Percentiles rank a stretch among this genome's conserved stretches.
Evolutionary conservation across 1,140 invertebrate genomes (phyloP).

Genomic region (Hylaeus anthracinus): DNA sequence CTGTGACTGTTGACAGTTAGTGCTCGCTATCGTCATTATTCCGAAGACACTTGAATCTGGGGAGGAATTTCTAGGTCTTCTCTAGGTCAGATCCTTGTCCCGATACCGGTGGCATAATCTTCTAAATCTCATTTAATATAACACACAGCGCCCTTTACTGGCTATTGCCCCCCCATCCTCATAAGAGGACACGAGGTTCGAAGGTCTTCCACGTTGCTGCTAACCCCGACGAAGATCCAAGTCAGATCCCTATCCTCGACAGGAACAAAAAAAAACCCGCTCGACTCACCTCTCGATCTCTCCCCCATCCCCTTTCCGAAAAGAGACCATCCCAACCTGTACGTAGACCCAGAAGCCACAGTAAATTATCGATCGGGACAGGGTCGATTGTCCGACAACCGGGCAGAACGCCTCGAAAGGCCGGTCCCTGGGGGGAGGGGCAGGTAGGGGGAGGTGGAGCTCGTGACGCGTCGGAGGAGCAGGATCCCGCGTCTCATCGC

Average conservation of each 20-base stretch:
- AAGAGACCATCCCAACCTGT: not conserved
- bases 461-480: slow-evolving; percentile 57
- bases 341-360: slow-evolving; percentile 14
- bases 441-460: slow-evolving; percentile 33
- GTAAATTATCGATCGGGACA: slow-evolving; percentile 43
- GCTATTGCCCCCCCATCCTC: too few species aligned
- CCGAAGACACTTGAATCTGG: too few species aligned
- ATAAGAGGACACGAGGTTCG: too few species aligned
- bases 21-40: too few species aligned
- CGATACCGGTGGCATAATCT: too few species aligned
- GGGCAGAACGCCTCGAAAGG: slow-evolving; percentile 40
- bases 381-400: slow-evolving; percentile 49
- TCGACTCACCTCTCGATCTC: not conserved
- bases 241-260: not conserved
- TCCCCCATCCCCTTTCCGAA: not conserved
- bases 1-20: too few species aligned
- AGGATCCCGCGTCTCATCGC: slow-evolving; percentile 61
- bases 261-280: not conserved
- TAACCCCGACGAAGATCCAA: not conserved
- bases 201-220: too few species aligned
- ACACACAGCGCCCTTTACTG: too few species aligned
- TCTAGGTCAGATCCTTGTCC: too few species aligned
- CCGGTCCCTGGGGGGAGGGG: not conserved
- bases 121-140: too few species aligned
- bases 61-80: too few species aligned